phyloP scores from a whole-genome alignment of 2,113 vertebrate genomes.

The Larimichthys polyactis region DNA sequence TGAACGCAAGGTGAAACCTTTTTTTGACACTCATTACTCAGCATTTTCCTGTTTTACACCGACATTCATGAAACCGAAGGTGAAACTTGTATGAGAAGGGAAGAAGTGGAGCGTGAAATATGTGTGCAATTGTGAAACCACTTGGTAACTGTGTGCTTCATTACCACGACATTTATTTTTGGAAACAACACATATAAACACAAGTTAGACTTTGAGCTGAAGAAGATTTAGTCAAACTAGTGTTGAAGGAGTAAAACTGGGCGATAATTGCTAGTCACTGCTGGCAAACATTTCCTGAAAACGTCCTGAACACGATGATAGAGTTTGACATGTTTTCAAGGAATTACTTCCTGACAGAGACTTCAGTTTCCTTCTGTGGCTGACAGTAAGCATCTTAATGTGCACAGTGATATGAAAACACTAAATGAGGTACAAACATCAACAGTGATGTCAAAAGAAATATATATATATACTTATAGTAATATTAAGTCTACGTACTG shows the following conservation, averaged over 20 bases:
- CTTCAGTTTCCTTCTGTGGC: neutral
- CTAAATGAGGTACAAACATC: neutral
- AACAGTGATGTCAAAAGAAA: neutral
- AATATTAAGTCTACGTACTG: slow-evolving; percentile 79
- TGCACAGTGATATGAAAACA: slow-evolving; percentile 3
- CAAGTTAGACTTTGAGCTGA: neutral
- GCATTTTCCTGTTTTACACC: neutral
- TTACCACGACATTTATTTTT: too few species aligned
- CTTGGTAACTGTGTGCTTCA: too few species aligned
- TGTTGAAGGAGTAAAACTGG: neutral
- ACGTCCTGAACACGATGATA: neutral
- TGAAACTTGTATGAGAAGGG: neutral
- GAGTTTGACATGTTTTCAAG: too few species aligned
- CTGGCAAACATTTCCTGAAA: neutral
- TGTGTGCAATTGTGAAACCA: too few species aligned
- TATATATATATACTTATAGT: neutral
- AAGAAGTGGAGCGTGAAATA: neutral
- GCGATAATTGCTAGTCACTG: neutral
- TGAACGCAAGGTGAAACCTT: neutral
- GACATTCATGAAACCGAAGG: neutral
- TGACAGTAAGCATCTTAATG: slow-evolving; percentile 1
- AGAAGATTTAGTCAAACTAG: neutral
- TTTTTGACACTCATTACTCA: neutral
- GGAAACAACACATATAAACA: too few species aligned
- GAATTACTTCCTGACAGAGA: neutral